Base-by-base conservation (phyloP, 2,888 invertebrate species). In the Orgyia antiqua region DNA sequence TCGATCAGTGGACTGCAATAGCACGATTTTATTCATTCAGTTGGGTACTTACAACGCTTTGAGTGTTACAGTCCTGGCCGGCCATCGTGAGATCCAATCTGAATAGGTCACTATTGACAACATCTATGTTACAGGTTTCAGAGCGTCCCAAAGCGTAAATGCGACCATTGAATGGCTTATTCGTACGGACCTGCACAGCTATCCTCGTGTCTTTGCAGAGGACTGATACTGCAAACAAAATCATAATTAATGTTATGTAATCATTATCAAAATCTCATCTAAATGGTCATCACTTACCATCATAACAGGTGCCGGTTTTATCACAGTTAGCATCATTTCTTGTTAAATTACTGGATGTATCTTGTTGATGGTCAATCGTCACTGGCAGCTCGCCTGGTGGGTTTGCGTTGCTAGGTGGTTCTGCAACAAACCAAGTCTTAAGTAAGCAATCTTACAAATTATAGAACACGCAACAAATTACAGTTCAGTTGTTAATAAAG, bases 121-220 rank as follows among this genome's bases (percentile, higher is more conserved):
- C 96, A 69, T 96, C 96, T 45, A 96, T 95, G 82, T 97, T 97
- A 79, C 97, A 97, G 21, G 97, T 97, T 79, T 97, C 97, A 0
- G 96, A 96, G 31, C 97, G 90, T 19, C 97, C 97, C 58, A 97
- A 83, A 10, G 97, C 97, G 72, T 97, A 97, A 68, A 97, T 96
- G 40, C 97, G 91, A 8, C 97, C 97, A 62, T 96, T 97, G 88
- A 97, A 97, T 11, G 96, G 96, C 63, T 96, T 95, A 77, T 96
- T 97, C 19, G 97, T 97, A 51, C 94, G 89, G 10, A 97, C 96
- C 78, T 95, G 95, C 0, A 97, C 94, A 3, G 96, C 96, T 58
- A 97, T 97, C 58, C 94, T 90, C 2, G 96, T 96, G 70, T 97
- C 97, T 76, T 96, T 97, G 87, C 97, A 97, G 71, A 96, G 94